A percentile compares a stretch with the other conserved stretches of the same genome.
Conservation (phyloP, 2,797 vertebrate genomes). For the Bradypus variegatus region DNA sequence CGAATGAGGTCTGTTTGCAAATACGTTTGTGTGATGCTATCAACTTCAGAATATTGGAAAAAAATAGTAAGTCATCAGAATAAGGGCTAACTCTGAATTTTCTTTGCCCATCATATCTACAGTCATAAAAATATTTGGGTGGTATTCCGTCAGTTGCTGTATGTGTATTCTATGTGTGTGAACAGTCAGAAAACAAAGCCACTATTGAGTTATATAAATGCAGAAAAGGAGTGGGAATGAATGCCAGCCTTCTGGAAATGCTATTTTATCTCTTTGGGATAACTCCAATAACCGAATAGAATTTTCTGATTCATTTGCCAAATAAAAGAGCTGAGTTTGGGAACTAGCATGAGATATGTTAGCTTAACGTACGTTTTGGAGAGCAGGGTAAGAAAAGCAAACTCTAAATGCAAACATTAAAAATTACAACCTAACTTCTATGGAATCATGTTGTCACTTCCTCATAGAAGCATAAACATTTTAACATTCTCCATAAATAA, state of each 20-base stretch:
- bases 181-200: slow-evolving; percentile 56
- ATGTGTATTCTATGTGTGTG: not conserved
- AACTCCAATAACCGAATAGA: slow-evolving; percentile 57
- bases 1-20: not conserved
- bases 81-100: not conserved
- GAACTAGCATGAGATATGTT: slow-evolving; percentile 21
- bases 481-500: not conserved
- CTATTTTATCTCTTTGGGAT: slow-evolving; percentile 53
- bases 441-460: slow-evolving; percentile 20
- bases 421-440: not conserved
- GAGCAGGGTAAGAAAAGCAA: not conserved
- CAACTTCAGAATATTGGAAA: not conserved
- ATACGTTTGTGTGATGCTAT: not conserved
- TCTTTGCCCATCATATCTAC: not conserved
- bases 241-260: slow-evolving; percentile 46
- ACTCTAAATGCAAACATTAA: slow-evolving; percentile 19
- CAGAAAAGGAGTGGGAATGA: slow-evolving; percentile 24
- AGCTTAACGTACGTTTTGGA: slow-evolving; percentile 10
- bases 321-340: slow-evolving; percentile 54
- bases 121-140: not conserved
- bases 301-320: slow-evolving; percentile 64
- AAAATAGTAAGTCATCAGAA: not conserved
- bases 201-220: slow-evolving; percentile 52
- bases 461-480: not conserved
- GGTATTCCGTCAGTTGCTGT: not conserved